Evolutionary conservation across 2,888 invertebrate species (phyloP).

Genomic region (Alviniconcha strummeri): DNA sequence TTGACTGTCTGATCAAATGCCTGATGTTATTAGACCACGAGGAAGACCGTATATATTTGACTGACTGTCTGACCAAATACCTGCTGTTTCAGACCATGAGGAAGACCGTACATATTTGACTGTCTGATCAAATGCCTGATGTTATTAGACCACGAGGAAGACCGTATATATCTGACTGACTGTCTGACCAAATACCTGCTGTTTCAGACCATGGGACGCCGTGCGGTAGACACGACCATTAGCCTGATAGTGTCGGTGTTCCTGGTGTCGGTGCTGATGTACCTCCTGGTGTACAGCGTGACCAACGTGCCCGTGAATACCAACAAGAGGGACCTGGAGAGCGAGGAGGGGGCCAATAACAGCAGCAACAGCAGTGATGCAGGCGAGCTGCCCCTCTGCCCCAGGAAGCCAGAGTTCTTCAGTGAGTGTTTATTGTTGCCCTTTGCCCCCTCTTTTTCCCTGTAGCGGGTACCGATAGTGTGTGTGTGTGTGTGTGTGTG

Average conservation of each 20-base stretch:
- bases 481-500: too few species aligned
- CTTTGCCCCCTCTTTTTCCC: too few species aligned
- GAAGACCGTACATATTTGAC: too few species aligned
- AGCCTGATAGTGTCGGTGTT: conserved; percentile 28
- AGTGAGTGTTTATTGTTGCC: conserved; percentile 14
- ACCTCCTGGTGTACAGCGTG: conserved; percentile 27
- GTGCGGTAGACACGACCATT: conserved; percentile 29
- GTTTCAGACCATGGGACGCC: conserved; percentile 21
- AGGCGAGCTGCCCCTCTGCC: conserved; percentile 21
- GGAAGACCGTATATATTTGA: too few species aligned
- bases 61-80: not conserved
- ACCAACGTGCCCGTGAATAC: conserved; percentile 23
- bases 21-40: too few species aligned
- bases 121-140: too few species aligned
- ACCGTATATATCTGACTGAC: not conserved
- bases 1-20: too few species aligned
- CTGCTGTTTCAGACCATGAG: not conserved
- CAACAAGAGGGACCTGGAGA: conserved; percentile 6
- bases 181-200: not conserved
- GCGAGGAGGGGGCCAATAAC: not conserved
- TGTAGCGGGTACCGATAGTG: not conserved
- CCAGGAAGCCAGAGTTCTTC: conserved; percentile 27
- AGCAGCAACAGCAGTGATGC: not conserved
- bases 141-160: too few species aligned
- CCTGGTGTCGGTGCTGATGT: conserved; percentile 29